These are phyloP conservation scores for Flexamia atlantica DNA, from an alignment of 2,888 invertebrate species.

Conservation along the genomic window DNA sequence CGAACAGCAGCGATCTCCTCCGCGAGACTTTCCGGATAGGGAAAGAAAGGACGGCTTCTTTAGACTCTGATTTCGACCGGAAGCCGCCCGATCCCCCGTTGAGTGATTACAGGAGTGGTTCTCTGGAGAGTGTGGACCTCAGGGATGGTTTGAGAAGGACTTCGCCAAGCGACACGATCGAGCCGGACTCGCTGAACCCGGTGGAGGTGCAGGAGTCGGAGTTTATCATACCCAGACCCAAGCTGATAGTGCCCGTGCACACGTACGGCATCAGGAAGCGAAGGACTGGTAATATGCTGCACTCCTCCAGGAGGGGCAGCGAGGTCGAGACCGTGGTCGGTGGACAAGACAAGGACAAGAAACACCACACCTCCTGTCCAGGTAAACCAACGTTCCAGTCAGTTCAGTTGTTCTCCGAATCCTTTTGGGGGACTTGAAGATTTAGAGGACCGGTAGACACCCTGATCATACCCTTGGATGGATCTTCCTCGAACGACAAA, in stretches of 20 bases:
- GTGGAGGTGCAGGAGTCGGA: slow-evolving; percentile 73
- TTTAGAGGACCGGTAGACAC: no score
- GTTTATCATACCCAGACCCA: slow-evolving; percentile 90
- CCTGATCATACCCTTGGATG: no score
- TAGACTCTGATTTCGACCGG: slow-evolving; percentile 53
- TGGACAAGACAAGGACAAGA: slow-evolving; percentile 67
- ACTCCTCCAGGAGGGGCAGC: slow-evolving; percentile 65
- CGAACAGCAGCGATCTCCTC: slow-evolving; percentile 62
- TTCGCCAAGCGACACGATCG: slow-evolving; percentile 25
- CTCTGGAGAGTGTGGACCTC: slow-evolving; percentile 17
- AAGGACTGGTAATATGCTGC: slow-evolving; percentile 83
- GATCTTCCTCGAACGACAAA: no score
- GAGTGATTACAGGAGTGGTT: slow-evolving; percentile 37
- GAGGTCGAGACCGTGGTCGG: slow-evolving; percentile 66
- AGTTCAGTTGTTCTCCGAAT: no score
- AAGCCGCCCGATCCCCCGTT: background rate
- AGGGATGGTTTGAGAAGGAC: background rate
- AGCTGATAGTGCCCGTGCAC: slow-evolving; percentile 92
- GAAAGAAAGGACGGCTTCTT: slow-evolving; percentile 48
- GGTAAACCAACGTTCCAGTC: slow-evolving; percentile 66
- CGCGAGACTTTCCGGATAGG: slow-evolving; percentile 59
- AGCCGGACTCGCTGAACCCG: slow-evolving; percentile 47
- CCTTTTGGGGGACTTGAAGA: no score
- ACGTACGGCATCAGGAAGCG: slow-evolving; percentile 89
- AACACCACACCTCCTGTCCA: slow-evolving; percentile 72